These are phyloP conservation scores for Mungos mungo DNA, from an alignment of 2,113 vertebrate species.

Conservation along the genomic window DNA sequence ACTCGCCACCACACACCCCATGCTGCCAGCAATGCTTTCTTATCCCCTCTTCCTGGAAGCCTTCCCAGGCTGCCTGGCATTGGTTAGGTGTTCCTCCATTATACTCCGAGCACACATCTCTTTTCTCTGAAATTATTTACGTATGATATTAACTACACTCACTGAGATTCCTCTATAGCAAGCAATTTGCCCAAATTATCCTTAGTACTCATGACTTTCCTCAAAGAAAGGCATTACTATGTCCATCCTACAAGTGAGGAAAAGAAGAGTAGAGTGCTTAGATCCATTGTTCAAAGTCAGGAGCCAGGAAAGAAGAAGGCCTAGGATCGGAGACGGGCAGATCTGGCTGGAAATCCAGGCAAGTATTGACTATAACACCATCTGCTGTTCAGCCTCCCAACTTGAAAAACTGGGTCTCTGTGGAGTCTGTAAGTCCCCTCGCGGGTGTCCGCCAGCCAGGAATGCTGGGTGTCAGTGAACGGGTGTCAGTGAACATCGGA, in stretches of 20 bases:
- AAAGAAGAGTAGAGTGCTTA: background rate
- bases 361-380: background rate
- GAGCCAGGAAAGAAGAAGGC: background rate
- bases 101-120: background rate
- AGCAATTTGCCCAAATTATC: background rate
- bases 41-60: background rate
- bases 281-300: background rate
- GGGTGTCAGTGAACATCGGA: background rate
- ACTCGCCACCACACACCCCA: accelerated
- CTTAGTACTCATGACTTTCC: background rate
- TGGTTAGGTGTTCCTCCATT: accelerated
- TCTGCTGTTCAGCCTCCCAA: too few species aligned
- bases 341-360: background rate
- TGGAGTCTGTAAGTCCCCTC: background rate
- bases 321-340: background rate
- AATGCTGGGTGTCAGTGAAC: background rate
- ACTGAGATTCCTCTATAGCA: background rate
- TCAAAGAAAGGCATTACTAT: background rate
- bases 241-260: background rate
- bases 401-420: background rate
- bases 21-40: background rate
- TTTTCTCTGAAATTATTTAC: background rate
- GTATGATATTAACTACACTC: background rate
- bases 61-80: background rate
- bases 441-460: too few species aligned